Evolutionary conservation across 2,113 vertebrate genomes (phyloP).

Genomic region (Murina feae): DNA sequence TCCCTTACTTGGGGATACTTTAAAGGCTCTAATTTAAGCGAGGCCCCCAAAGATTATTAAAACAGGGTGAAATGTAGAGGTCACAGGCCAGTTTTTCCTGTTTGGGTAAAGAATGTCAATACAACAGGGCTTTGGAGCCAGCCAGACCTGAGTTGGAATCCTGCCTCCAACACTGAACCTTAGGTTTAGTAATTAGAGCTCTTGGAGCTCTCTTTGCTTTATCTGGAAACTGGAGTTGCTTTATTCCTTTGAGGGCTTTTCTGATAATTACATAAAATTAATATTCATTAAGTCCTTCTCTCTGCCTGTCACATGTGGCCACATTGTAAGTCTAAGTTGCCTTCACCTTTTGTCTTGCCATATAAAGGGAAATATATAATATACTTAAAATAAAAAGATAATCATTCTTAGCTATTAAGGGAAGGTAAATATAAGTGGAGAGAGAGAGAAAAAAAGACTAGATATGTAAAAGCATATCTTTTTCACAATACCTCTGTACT

Average conservation of each 20-base stretch:
- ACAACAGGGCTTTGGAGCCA: neutral
- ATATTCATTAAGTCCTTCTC: neutral
- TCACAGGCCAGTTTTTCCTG: neutral
- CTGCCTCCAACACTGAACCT: neutral
- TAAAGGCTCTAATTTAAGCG: conserved; percentile 30
- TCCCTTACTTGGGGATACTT: neutral
- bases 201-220: neutral
- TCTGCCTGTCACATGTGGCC: neutral
- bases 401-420: neutral
- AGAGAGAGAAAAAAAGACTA: neutral
- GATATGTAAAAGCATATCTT: neutral
- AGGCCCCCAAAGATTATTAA: neutral
- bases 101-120: neutral
- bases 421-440: neutral
- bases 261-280: conserved; percentile 35
- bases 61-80: neutral
- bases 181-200: neutral
- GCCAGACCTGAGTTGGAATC: neutral
- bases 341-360: neutral
- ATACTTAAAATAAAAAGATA: neutral
- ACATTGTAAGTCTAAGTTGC: neutral
- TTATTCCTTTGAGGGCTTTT: neutral
- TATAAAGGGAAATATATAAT: neutral
- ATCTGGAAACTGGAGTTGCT: neutral
- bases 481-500: neutral